Evolutionary conservation across 2,888 invertebrate genomes (phyloP).

Genomic region (Clunio marinus): DNA sequence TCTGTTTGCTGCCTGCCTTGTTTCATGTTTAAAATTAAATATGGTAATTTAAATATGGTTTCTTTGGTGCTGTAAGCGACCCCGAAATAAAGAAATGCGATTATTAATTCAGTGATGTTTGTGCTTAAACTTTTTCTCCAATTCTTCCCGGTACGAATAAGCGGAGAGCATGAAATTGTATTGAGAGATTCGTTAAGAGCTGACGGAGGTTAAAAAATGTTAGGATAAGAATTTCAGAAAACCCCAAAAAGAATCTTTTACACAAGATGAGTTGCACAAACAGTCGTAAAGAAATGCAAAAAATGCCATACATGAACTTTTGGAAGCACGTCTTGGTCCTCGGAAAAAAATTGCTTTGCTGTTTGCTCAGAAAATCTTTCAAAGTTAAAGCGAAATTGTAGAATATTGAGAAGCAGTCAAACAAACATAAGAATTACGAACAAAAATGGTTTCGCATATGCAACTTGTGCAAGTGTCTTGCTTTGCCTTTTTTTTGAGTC

Average conservation of each 20-base stretch:
- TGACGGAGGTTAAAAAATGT: neutral
- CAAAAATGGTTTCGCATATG: neutral
- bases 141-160: neutral
- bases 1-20: neutral
- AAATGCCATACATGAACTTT: neutral
- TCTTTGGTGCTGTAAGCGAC: neutral
- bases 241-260: neutral
- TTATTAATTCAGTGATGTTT: conserved; percentile 27
- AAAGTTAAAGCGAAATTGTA: neutral
- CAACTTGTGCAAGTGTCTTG: neutral
- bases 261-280: neutral
- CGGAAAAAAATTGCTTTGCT: neutral
- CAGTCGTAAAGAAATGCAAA: neutral
- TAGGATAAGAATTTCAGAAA: too few species aligned
- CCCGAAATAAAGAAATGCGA: conserved; percentile 4
- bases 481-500: neutral
- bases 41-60: conserved; percentile 14
- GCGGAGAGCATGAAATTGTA: neutral
- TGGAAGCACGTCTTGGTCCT: neutral
- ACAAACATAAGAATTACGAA: neutral
- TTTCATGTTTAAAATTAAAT: conserved; percentile 30
- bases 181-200: neutral
- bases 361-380: conserved; percentile 1
- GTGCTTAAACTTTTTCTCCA: neutral
- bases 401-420: neutral